Percentiles rank a stretch among this genome's conserved stretches.
These are phyloP conservation scores for Corvus cornix DNA, from an alignment of 2,113 vertebrate genomes.

Conservation along the genomic window DNA sequence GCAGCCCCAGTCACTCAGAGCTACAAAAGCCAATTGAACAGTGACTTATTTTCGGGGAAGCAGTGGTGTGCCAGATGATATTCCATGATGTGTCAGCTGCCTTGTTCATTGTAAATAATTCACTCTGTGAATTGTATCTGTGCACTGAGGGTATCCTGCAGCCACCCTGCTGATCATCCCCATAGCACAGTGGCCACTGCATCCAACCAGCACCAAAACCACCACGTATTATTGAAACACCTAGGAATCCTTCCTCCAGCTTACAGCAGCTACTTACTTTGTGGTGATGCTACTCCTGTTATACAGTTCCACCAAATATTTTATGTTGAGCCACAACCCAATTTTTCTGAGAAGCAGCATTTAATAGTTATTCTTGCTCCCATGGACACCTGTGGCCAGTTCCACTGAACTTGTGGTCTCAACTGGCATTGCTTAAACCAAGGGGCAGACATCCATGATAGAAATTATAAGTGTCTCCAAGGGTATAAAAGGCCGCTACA, in stretches of 20 bases:
- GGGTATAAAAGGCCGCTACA: not conserved
- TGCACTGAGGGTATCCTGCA: not conserved
- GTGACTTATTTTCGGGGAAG: not conserved
- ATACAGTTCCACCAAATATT: not conserved
- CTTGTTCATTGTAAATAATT: not conserved
- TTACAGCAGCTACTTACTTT: not conserved
- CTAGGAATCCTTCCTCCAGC: not conserved
- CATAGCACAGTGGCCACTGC: not conserved
- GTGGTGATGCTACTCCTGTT: not conserved
- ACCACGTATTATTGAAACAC: not conserved
- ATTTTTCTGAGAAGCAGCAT: not conserved
- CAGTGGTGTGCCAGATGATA: not conserved
- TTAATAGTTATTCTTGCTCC: not conserved
- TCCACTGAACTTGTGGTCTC: not conserved
- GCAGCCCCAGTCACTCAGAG: not conserved
- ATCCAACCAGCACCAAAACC: not conserved
- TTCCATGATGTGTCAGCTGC: not conserved
- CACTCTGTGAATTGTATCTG: not conserved
- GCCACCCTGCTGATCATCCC: not conserved
- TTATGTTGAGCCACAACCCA: accelerated
- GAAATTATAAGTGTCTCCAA: not conserved
- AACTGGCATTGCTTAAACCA: not conserved
- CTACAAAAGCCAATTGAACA: not conserved
- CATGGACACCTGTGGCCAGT: not conserved
- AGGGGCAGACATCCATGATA: not conserved